Conservation (phyloP, 2,797 vertebrate species). For the Aulostomus chinensis region DNA sequence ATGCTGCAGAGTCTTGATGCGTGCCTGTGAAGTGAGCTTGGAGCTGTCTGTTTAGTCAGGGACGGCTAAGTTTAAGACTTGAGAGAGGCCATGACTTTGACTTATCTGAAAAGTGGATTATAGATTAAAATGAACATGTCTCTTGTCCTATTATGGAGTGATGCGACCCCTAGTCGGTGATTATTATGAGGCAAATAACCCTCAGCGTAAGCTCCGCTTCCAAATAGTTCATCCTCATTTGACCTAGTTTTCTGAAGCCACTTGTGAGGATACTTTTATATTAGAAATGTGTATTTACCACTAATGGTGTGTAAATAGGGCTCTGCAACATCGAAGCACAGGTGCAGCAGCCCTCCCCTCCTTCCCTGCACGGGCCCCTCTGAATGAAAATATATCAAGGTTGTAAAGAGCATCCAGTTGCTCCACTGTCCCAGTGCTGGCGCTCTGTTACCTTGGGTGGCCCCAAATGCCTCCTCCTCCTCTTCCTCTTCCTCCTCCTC, state of each 20-base stretch:
- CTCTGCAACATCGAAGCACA: background rate
- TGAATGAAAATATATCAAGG: constrained; percentile 23
- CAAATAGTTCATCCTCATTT: constrained; percentile 19
- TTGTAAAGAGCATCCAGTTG: constrained; percentile 21
- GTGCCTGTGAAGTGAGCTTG: constrained; percentile 27
- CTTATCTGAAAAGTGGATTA: constrained; percentile 20
- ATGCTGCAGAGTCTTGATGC: constrained; percentile 36
- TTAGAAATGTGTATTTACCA: background rate
- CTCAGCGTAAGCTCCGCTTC: background rate
- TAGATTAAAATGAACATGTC: constrained; percentile 19
- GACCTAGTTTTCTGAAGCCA: constrained; percentile 13
- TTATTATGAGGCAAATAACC: constrained; percentile 16
- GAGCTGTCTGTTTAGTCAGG: constrained; percentile 13
- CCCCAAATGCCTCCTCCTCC: constrained; percentile 10
- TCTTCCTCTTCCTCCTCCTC: constrained; percentile 14
- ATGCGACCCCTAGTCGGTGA: background rate
- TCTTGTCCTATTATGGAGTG: constrained; percentile 8
- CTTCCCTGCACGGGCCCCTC: background rate
- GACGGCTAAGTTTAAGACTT: constrained; percentile 21
- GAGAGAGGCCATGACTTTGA: constrained; percentile 37
- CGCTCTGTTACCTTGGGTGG: constrained; percentile 46
- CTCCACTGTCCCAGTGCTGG: constrained; percentile 21
- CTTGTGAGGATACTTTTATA: background rate
- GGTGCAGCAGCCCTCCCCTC: constrained; percentile 5
- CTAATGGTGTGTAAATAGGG: background rate